These are phyloP conservation scores for Dolichoris vasculosae DNA, from an alignment of 1,140 invertebrate species.

Conservation along the genomic window DNA sequence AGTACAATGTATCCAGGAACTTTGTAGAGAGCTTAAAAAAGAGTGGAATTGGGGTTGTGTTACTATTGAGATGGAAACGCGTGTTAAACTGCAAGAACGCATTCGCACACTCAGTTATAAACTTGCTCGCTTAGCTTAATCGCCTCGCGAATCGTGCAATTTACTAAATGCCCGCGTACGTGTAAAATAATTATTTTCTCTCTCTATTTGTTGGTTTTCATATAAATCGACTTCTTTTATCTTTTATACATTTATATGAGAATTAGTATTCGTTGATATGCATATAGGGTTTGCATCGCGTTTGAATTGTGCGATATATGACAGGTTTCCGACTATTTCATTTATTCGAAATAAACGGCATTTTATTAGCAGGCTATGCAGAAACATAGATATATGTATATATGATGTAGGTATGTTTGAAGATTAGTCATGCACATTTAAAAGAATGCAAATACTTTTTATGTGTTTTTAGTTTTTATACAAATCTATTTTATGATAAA, in stretches of 20 bases:
- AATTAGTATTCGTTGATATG: background rate
- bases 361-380: background rate
- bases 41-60: background rate
- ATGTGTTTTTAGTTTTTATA: no score
- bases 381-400: no score
- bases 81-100: background rate
- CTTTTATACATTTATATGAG: background rate
- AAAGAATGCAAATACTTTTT: no score
- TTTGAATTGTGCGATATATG: background rate
- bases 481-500: no score
- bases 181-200: background rate
- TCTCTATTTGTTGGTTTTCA: background rate
- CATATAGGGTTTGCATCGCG: background rate
- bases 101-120: background rate
- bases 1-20: no score
- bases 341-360: background rate
- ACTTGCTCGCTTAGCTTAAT: background rate
- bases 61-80: background rate
- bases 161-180: background rate
- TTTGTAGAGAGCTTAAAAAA: background rate
- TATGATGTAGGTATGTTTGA: no score
- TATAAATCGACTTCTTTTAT: background rate
- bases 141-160: background rate
- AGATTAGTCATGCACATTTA: no score
- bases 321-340: background rate